Evolutionary conservation across 2,888 invertebrate species (phyloP), one percentile per base, ranked within the genome.

Genomic region (Apotomis betuletana): DNA sequence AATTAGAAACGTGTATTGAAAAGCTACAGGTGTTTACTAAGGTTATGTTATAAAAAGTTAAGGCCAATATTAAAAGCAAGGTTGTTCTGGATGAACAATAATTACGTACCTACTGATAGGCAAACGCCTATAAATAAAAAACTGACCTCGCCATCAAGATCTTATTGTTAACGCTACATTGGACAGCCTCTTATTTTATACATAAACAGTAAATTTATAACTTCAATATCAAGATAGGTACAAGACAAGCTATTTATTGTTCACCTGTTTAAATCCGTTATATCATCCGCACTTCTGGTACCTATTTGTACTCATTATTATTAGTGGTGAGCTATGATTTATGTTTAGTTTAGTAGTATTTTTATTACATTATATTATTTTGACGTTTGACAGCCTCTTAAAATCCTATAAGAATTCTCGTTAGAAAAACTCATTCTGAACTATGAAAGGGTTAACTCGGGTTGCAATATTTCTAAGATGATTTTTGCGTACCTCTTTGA

Each of bases 81-180:
- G 91, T 84, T 91, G 90, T 89, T 81, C 81, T 86, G 89, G 88
- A 85, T 86, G 88, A 86, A 81, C 84, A 90, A 87, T 86, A 68
- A 75, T 67, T 72, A 74, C 55, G 59, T 27, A 71, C 67, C 67
- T 58, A 58, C 58, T 86, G 85, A 80, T 76, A 80, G 83, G 84
- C 78, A 83, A 85, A 85, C 85, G 85, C 86, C 86, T 85, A 83
- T 83, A 83, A 73, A 80, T 77, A 91, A 92, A 15, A 91, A 91
- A 85, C 82, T 85, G 87, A 83, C 91, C 92, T 90, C 85, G 86
- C 78, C 77, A 78, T 72, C 72, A 72, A 72, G 72, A 68, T 78
- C 81, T 88, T 89, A 89, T 87, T 89, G 90, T 88, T 89, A 84
- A 81, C 76, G 77, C 78, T 75, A 74, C 75, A 78, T 74, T 70